Base-by-base conservation (phyloP, 2,797 vertebrate species). In the Anas bahamensis region DNA sequence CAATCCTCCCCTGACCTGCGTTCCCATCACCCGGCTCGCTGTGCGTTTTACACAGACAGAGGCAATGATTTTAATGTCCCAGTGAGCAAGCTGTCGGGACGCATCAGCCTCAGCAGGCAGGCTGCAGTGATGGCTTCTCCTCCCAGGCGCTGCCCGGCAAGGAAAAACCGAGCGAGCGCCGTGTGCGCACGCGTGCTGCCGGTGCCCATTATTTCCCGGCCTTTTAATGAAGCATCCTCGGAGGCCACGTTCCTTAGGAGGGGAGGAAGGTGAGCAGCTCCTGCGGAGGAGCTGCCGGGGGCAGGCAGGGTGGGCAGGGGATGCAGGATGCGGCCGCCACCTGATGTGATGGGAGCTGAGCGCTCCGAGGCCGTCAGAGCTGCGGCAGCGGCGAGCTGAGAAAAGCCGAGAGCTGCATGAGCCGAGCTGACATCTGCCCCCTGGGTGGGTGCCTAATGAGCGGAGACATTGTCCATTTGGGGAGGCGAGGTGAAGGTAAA, bases 91-190 rank as follows among this genome's bases (percentile, higher is more conserved):
- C 96, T 59, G 94, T 96, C 97, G 8, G 92, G 72, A 97, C 12
- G 31, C 72, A 97, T 98, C 96, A 98, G 92, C 72, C 80, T 97
- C 97, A 98, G 89, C 95, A 60, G 85, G 81, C 63, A 76, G 61
- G 63, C 74, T 94, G 72, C 68, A 64, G 76, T 31, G 44, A 80
- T 31, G 80, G 71, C 69, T 77, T 88, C 84, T 89, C 91, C 94
- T 97, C 82, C 57, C 55, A 53, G 91, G 95, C 73, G 1, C 78
- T 88, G 86, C 50, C 39, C 1, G 11, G 80, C 46, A 16, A 82
- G 89, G 86, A 94, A 42, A 61, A 93, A 52, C 7, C 4, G 83
- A 69, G 86, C 76, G 73, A 81, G 82, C 66, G 80, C 66, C 14
- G 15, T 5, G 4, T 44, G 23, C 8, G 10, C 52, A 4, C 26